A percentile compares a stretch with the other conserved stretches of the same genome.
Conservation (phyloP, 2,797 vertebrate species). For the Thunnus albacares region DNA sequence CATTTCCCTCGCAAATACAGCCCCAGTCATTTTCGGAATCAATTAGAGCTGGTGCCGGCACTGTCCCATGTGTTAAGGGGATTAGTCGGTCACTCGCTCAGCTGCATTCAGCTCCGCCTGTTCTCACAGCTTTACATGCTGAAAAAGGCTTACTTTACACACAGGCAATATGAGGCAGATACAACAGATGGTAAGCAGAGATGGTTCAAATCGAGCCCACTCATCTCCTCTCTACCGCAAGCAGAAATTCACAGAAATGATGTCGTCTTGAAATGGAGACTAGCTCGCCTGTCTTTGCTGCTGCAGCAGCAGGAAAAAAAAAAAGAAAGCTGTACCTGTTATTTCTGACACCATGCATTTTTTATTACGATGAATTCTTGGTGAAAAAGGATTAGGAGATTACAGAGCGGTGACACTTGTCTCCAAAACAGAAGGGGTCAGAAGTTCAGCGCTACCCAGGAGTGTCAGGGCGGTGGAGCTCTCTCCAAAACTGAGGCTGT, state of each 20-base stretch:
- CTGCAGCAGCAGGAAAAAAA: not conserved
- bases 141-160: conserved; percentile 84
- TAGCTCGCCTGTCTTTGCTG: conserved; percentile 20
- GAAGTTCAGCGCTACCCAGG: conserved; percentile 83
- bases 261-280: conserved; percentile 42
- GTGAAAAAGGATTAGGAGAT: conserved; percentile 80
- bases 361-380: conserved; percentile 62
- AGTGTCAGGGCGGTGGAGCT: conserved; percentile 62
- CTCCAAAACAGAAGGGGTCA: conserved; percentile 82
- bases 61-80: conserved; percentile 89
- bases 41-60: conserved; percentile 91
- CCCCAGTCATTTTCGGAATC: conserved; percentile 90
- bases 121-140: conserved; percentile 81
- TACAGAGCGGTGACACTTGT: conserved; percentile 77
- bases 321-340: conserved; percentile 49
- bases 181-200: conserved; percentile 92
- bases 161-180: conserved; percentile 78
- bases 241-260: conserved; percentile 23
- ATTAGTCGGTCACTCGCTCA: conserved; percentile 90
- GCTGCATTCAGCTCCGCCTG: conserved; percentile 86
- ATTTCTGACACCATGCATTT: conserved; percentile 20
- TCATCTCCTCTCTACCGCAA: conserved; percentile 47
- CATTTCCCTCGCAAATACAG: conserved; percentile 87
- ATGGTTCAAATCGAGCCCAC: conserved; percentile 68
- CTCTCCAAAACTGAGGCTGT: conserved; percentile 78